Base-by-base conservation (phyloP, 2,113 vertebrate genomes). In the Nymphicus hollandicus region DNA sequence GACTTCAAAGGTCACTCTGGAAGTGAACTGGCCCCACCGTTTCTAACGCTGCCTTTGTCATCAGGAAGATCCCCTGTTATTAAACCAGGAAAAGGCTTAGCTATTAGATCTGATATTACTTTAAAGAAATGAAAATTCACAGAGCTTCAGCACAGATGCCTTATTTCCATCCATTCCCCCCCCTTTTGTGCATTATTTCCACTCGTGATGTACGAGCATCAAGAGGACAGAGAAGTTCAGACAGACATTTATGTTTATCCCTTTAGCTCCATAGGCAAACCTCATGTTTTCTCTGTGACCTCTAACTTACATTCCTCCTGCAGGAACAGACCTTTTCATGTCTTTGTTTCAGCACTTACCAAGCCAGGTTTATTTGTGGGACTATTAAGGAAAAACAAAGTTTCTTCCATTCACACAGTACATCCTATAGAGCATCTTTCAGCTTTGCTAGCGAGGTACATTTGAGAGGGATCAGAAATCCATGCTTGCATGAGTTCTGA, bases 1-100 rank as follows among this genome's bases (percentile, higher is more conserved):
- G 89, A 44, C 83, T 95, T 35, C 83, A 96, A 96, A 97, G 97
- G 97, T 96, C 94, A 90, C 70, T 86, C 72, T 39, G 65, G 58
- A 86, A 96, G 76, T 68, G 95, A 90, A 85, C 82, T 89, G 72
- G 88, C 74, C 56, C 58, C 58, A 11, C 39, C 0, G 12, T 53
- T 79, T 85, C 81, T 73, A 80, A 77, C 49, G 4, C 28, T 84
- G 88, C 90, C n/a, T 85, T 25, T 49, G 79, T 70, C 69, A 35
- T 4, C 23, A 46, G 89, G 80, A 90, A 76, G 63, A 47, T 53
- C 82, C 82, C 71, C 60, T 55, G 58, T 52, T 82, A 49, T 73
- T 94, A 96, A 82, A 52, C 41, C 53, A 29, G 81, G 71, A 52
- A 73, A 74, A 92, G 53, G 41, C 65, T 83, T 52, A n/a, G 64